phyloP scores from a whole-genome alignment of 2,888 invertebrate species.

The Cryptus armator region DNA sequence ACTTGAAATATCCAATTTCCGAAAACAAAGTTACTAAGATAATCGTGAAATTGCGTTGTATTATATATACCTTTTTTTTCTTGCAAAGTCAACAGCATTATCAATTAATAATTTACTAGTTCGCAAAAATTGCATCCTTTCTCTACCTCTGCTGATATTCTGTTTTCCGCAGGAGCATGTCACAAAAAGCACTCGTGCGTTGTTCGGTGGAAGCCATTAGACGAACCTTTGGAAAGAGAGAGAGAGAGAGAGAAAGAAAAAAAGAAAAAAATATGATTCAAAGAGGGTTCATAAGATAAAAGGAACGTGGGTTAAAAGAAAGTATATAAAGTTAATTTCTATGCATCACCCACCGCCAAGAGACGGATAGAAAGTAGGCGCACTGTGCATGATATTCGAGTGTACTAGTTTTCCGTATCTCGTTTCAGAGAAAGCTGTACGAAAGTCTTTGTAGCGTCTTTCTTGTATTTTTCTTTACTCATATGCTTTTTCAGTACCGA shows the following conservation, averaged over 20 bases:
- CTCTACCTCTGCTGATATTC: neutral
- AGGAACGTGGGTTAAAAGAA: neutral
- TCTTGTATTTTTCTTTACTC: conserved; percentile 28
- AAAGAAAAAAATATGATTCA: conserved; percentile 6
- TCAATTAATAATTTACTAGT: too few species aligned
- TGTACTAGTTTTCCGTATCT: neutral
- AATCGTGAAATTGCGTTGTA: too few species aligned
- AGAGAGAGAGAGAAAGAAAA: neutral
- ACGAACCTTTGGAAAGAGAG: neutral
- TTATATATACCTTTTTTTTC: too few species aligned
- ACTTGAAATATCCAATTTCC: too few species aligned
- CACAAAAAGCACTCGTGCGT: conserved; percentile 7
- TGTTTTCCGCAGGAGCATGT: neutral
- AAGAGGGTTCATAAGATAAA: neutral
- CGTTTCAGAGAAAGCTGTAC: neutral
- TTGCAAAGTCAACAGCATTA: too few species aligned
- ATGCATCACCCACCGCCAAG: conserved; percentile 12
- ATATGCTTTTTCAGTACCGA: neutral
- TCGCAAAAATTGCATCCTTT: too few species aligned
- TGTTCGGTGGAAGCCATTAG: neutral
- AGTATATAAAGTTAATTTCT: conserved; percentile 22
- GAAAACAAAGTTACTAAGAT: too few species aligned
- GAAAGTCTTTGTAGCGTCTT: neutral
- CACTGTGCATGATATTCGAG: conserved; percentile 15
- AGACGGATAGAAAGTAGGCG: neutral